Evolutionary conservation across 1,140 invertebrate species (phyloP).

Genomic region (Scylla paramamosain): DNA sequence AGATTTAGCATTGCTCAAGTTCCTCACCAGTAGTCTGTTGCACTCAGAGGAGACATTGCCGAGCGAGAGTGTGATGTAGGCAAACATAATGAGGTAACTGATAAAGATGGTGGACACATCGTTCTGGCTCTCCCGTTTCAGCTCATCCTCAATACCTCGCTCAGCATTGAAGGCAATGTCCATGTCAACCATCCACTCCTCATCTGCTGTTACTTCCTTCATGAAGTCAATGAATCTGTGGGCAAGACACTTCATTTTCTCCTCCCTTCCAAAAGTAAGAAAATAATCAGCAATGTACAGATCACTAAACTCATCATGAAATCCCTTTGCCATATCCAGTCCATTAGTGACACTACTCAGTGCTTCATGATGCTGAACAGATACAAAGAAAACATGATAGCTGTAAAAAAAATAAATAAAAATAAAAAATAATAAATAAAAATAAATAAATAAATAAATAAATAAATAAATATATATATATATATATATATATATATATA

Average conservation of each 20-base stretch:
- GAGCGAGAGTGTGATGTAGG: constrained; percentile 91
- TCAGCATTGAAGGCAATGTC: constrained; percentile 95
- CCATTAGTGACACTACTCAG: no score
- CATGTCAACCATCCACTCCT: constrained; percentile 82
- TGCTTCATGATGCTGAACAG: no score
- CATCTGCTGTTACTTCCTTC: constrained; percentile 84
- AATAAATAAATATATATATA: no score
- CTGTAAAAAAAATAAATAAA: no score
- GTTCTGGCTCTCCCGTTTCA: constrained; percentile 93
- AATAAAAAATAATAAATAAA: no score
- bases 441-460: no score
- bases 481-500: no score
- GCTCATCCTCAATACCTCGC: constrained; percentile 96
- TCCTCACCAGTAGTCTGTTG: constrained; percentile 66
- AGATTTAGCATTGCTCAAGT: not conserved
- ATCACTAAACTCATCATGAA: not conserved
- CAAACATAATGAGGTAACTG: constrained; percentile 98
- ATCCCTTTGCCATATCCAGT: no score
- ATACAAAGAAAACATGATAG: no score
- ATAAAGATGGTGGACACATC: constrained; percentile 95
- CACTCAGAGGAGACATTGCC: constrained; percentile 67
- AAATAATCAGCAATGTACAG: not conserved
- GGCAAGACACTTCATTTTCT: constrained; percentile 75
- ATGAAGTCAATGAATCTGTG: constrained; percentile 90
- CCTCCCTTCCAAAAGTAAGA: not conserved